Base-by-base conservation (phyloP, 2,888 invertebrate species). In the Dorcus hopei region DNA sequence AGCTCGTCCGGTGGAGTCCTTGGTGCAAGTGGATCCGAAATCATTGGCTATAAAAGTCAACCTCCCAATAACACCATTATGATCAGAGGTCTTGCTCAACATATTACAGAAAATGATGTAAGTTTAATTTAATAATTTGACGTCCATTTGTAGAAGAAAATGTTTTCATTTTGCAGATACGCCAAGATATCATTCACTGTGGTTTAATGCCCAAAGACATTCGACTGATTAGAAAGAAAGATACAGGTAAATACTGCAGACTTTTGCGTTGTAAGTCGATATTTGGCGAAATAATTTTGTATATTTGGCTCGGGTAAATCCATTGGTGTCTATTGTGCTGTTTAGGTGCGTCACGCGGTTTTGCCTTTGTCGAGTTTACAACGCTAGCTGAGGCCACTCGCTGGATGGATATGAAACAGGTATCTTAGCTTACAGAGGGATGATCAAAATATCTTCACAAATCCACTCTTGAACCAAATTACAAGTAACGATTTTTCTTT, bases 401-500 rank as follows among this genome's bases (percentile, higher is more conserved):
- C 79, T 94, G 94, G 93, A 94, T 95, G 91, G 93, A 93, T 80
- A 84, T 87, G 82, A 92, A 91, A 85, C 90, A 93, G 88, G 91
- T 91, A 87, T 77, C 78, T 78, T 57, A 60, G 56, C 52, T 61
- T 62, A 62, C 60, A 58, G 54, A 65, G 61, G 64, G 65, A 62
- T 65, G 54, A 33, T 60, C 45, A 55, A 57, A 54, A 61, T 59
- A 57, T 23, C 62, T 50, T 43, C 56, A 50, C 54, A 50, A 59
- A 54, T 57, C 61, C 57, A 58, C 57, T 54, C 58, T 54, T 39
- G 47, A 55, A 47, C 26, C 49, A 56, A 53, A 61, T 50, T 54
- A 64, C 65, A 66, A 66, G 65, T 65, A 66, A 66, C 65, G 60
- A 48, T 58, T 60, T 64, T 63, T 64, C 58, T 61, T 59, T 59